Evolutionary conservation across 2,888 invertebrate species (phyloP).

Genomic region (Drosophila pseudotakahashii): DNA sequence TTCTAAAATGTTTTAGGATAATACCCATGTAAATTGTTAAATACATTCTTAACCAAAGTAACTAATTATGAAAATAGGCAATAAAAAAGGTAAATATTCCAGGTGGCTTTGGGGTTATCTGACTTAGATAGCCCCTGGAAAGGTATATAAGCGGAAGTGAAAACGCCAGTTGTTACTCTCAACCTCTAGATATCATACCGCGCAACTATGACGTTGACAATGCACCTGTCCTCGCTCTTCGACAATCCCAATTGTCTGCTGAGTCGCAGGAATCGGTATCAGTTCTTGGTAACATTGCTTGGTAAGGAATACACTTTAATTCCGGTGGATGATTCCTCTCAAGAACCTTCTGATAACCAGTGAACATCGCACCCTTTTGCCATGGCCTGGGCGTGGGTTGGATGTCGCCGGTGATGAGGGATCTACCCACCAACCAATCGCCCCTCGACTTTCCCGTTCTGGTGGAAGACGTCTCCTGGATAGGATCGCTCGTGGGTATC

Average conservation of each 20-base stretch:
- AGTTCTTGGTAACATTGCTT: slow-evolving; percentile 60
- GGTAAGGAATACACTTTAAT: slow-evolving; percentile 36
- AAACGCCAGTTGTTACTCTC: not conserved
- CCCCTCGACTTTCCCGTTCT: slow-evolving; percentile 51
- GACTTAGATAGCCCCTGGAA: slow-evolving; percentile 12
- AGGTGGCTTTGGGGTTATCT: slow-evolving; percentile 6
- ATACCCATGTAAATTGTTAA: too few species aligned
- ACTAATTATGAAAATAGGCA: too few species aligned
- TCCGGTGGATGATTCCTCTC: rapidly evolving
- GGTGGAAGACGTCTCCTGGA: slow-evolving; percentile 71
- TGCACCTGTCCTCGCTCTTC: slow-evolving; percentile 20
- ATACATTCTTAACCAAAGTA: too few species aligned
- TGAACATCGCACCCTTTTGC: slow-evolving; percentile 70
- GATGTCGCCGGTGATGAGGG: slow-evolving; percentile 73
- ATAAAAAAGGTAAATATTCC: not conserved
- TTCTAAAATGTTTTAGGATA: too few species aligned
- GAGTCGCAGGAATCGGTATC: slow-evolving; percentile 55
- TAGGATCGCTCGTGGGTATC: slow-evolving; percentile 68
- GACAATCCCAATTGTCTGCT: slow-evolving; percentile 48
- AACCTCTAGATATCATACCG: not conserved
- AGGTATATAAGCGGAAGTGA: slow-evolving; percentile 7
- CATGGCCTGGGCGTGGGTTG: slow-evolving; percentile 79
- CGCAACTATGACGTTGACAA: slow-evolving; percentile 41
- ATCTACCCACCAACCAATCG: slow-evolving; percentile 60
- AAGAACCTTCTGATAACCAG: slow-evolving; percentile 37